Evolutionary conservation across 2,797 vertebrate genomes (phyloP).

Genomic region (Tokudaia muenninki): DNA sequence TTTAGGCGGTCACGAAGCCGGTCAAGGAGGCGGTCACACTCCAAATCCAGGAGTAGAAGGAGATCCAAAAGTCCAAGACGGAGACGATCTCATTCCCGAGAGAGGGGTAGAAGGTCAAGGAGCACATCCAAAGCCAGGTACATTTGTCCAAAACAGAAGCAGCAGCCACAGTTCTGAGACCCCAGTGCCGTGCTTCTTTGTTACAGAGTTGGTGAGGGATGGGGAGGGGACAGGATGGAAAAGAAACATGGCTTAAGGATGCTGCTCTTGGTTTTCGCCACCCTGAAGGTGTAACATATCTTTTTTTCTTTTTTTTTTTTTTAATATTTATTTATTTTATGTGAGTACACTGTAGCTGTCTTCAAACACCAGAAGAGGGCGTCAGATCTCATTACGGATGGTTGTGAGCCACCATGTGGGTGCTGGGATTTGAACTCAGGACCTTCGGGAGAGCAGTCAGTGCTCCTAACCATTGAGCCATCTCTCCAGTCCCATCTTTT

Average conservation of each 20-base stretch:
- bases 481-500: no score
- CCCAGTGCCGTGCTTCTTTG: neutral
- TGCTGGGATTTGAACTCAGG: no score
- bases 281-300: neutral
- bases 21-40: slow-evolving; percentile 95
- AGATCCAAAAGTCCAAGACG: slow-evolving; percentile 96
- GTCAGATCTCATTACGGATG: no score
- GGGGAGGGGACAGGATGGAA: neutral
- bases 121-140: slow-evolving; percentile 95
- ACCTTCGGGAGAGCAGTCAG: no score
- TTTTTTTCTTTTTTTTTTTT: neutral
- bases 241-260: neutral
- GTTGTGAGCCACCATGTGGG: no score
- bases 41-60: slow-evolving; percentile 94
- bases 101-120: slow-evolving; percentile 92
- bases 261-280: neutral
- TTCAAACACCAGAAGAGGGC: no score
- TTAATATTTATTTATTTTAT: no score
- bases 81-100: slow-evolving; percentile 94
- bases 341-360: no score
- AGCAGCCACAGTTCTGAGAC: neutral
- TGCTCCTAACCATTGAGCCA: no score
- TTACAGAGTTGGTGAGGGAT: neutral
- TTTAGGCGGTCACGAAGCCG: slow-evolving; percentile 96
- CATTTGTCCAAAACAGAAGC: neutral